Evolutionary conservation across 2,888 invertebrate genomes (phyloP).

Genomic region (Bombylius discolor): DNA sequence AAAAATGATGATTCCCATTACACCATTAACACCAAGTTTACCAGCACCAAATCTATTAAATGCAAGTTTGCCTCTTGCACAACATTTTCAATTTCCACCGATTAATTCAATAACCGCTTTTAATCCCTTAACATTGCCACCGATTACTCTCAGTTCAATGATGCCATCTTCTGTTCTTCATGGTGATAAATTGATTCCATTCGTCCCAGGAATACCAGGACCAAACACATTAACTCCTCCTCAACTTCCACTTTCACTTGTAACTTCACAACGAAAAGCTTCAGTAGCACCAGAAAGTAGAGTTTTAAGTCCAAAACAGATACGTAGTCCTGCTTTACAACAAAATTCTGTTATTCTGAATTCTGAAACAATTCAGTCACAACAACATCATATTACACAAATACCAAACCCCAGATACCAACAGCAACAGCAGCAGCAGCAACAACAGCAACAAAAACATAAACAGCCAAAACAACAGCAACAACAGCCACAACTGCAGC

Average conservation of each 20-base stretch:
- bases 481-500: not conserved
- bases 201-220: conserved; percentile 79
- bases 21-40: conserved; percentile 43
- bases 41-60: conserved; percentile 29
- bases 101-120: conserved; percentile 56
- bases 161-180: conserved; percentile 40
- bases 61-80: conserved; percentile 15
- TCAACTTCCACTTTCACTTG: not conserved
- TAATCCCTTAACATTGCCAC: conserved; percentile 53
- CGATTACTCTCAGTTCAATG: conserved; percentile 37
- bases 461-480: no score
- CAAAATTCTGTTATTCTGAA: no score
- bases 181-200: conserved; percentile 64
- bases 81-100: conserved; percentile 52
- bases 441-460: no score
- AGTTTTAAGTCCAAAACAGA: no score
- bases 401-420: no score
- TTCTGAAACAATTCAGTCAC: no score
- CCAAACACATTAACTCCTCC: conserved; percentile 50
- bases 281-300: no score
- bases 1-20: conserved; percentile 44
- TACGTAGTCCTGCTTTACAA: no score
- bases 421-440: no score
- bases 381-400: no score
- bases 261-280: no score